Conservation (phyloP, 2,113 vertebrate species). For the Quiscalus mexicanus region DNA sequence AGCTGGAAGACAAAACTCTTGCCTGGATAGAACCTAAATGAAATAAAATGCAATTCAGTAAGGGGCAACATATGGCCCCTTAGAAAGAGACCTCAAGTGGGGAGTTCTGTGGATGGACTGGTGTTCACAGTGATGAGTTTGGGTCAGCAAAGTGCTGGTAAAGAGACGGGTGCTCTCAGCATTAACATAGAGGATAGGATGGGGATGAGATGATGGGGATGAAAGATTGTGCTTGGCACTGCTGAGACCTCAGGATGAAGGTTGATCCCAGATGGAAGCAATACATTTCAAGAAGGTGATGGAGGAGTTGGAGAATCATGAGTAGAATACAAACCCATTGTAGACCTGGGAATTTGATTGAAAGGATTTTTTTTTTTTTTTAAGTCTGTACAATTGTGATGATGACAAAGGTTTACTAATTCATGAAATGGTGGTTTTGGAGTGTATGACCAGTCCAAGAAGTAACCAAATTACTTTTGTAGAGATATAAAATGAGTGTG, state of each 20-base stretch:
- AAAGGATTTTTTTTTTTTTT: background rate
- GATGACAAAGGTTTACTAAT: background rate
- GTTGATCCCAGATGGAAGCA: background rate
- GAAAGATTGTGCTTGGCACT: background rate
- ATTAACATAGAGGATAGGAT: background rate
- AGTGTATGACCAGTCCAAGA: background rate
- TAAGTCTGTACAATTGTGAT: background rate
- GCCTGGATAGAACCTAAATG: background rate
- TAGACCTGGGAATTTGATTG: background rate
- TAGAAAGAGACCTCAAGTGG: background rate
- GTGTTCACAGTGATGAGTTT: background rate
- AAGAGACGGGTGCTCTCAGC: background rate
- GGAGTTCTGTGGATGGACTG: background rate
- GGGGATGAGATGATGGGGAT: background rate
- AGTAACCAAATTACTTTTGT: background rate
- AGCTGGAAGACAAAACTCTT: background rate
- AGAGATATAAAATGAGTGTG: background rate
- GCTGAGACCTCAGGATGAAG: background rate
- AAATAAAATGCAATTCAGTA: background rate
- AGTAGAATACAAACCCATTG: background rate
- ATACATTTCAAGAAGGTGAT: background rate
- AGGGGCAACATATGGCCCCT: accelerated
- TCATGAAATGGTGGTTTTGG: background rate
- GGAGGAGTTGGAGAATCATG: accelerated
- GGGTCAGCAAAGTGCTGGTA: background rate